Conservation (phyloP, 2,888 invertebrate genomes). For the Baccha elongata region DNA sequence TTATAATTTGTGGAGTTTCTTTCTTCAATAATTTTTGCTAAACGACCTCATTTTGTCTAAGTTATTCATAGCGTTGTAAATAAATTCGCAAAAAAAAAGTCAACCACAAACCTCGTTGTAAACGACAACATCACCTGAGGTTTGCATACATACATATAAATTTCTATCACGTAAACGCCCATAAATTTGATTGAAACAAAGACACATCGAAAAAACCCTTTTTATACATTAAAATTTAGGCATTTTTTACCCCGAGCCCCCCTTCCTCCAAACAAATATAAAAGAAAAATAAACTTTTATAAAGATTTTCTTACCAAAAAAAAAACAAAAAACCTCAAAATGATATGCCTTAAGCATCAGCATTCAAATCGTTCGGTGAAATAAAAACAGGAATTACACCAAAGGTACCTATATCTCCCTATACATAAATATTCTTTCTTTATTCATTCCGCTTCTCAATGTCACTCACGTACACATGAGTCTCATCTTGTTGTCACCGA, state of each 20-base stretch:
- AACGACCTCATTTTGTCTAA: too few relatives aligned
- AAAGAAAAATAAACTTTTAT: not conserved
- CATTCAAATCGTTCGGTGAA: not conserved
- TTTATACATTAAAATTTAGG: not conserved
- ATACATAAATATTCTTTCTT: not conserved
- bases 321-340: conserved; percentile 5
- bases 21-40: too few relatives aligned
- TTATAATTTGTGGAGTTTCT: too few relatives aligned
- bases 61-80: not conserved
- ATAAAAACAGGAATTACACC: not conserved
- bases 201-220: not conserved
- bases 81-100: too few relatives aligned
- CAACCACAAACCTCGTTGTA: not conserved
- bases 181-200: conserved; percentile 4
- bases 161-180: not conserved
- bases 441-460: conserved; percentile 54
- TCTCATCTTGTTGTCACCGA: conserved; percentile 30
- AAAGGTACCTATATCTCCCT: too few relatives aligned
- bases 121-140: conserved; percentile 2
- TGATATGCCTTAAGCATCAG: conserved; percentile 17
- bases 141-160: not conserved
- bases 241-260: not conserved
- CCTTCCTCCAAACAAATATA: not conserved
- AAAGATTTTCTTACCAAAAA: not conserved
- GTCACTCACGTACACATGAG: conserved; percentile 61